Conservation (phyloP, 2,888 invertebrate genomes). For the Vanessa cardui region DNA sequence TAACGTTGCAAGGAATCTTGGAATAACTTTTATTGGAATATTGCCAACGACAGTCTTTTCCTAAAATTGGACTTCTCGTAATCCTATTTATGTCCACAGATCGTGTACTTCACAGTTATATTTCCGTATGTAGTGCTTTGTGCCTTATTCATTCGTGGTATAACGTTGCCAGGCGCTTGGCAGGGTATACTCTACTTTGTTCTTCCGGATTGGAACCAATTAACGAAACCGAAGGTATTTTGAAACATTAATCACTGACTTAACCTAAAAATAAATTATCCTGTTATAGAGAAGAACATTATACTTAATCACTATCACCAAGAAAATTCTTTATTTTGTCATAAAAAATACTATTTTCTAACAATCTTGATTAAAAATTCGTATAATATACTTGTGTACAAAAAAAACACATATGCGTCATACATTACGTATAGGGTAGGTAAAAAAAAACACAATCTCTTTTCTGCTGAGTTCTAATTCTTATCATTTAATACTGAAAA, state of each 20-base stretch:
- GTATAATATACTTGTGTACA: too few relatives aligned
- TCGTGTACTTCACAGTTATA: constrained; percentile 93
- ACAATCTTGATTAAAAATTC: too few relatives aligned
- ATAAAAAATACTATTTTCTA: too few relatives aligned
- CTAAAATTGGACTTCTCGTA: constrained; percentile 18
- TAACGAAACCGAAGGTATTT: constrained; percentile 87
- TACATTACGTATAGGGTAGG: too few relatives aligned
- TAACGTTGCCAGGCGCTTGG: constrained; percentile 91
- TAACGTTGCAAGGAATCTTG: constrained; percentile 53
- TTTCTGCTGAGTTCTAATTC: too few relatives aligned
- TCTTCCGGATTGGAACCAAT: constrained; percentile 89
- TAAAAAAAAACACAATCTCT: too few relatives aligned
- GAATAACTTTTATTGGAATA: constrained; percentile 49
- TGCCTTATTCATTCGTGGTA: constrained; percentile 88
- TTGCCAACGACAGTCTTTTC: constrained; percentile 46
- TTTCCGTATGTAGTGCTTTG: constrained; percentile 91
- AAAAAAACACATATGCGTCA: too few relatives aligned
- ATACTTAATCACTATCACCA: too few relatives aligned
- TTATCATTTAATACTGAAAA: too few relatives aligned
- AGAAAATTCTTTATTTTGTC: too few relatives aligned
- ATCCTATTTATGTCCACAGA: constrained; percentile 62
- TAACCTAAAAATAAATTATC: not conserved
- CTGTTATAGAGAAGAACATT: too few relatives aligned
- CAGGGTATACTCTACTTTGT: constrained; percentile 90
- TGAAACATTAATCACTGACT: not conserved